Percentiles rank a stretch among this genome's conserved stretches.
These are phyloP conservation scores for Trachymyrmex cornetzi DNA, from an alignment of 1,140 invertebrate species.

Conservation along the genomic window DNA sequence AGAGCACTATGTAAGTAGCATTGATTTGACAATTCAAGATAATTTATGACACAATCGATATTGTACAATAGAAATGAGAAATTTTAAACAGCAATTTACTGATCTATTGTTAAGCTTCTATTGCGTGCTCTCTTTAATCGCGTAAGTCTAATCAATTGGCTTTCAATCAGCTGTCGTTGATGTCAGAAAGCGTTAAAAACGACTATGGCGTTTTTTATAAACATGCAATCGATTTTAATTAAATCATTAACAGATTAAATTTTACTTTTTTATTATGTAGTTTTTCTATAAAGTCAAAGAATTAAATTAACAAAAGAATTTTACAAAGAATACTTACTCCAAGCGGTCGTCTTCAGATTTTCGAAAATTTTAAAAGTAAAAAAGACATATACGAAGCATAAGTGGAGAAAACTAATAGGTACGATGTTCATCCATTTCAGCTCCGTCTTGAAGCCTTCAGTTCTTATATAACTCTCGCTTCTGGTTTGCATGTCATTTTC, in stretches of 20 bases:
- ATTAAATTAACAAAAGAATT: not conserved
- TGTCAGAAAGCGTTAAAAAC: not conserved
- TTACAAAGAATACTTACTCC: constrained; percentile 26
- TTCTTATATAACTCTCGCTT: not conserved
- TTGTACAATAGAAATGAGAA: not conserved
- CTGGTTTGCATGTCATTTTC: not conserved
- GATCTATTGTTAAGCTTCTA: not conserved
- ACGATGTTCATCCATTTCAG: not conserved
- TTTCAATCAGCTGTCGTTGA: not conserved
- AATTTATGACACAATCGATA: not conserved
- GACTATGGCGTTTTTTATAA: not conserved
- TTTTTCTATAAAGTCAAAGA: not conserved
- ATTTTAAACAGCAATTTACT: not conserved
- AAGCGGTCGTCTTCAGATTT: not conserved
- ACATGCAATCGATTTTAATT: not conserved
- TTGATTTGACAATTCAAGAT: no score
- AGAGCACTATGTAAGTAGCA: no score
- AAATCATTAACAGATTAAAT: not conserved
- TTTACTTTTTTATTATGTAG: not conserved
- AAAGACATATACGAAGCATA: not conserved
- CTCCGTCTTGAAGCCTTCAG: not conserved
- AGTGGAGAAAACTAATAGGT: not conserved
- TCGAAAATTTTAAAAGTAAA: not conserved
- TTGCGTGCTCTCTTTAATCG: not conserved
- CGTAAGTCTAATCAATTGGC: not conserved